Conservation (phyloP, 35 echinoderm and acorn worm species). For the Acanthaster planci region DNA sequence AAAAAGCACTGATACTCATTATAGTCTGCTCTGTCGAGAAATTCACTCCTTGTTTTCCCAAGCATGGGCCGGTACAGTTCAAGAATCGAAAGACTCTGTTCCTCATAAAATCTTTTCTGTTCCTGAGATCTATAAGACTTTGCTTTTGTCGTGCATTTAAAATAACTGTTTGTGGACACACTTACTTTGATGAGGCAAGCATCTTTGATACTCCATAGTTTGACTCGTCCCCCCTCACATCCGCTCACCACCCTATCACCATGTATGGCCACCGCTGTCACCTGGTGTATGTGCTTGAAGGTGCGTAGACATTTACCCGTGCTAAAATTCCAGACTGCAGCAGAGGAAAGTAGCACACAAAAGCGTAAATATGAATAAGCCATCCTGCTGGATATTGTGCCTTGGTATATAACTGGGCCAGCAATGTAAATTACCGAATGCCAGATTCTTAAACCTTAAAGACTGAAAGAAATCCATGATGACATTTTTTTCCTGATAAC, state of each 20-base stretch:
- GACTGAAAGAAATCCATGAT: too few species aligned
- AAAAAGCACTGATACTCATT: too few species aligned
- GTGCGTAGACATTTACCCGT: constrained; percentile 90
- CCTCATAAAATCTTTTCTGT: too few species aligned
- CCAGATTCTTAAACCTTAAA: too few species aligned
- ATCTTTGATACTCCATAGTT: constrained; percentile 87
- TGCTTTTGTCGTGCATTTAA: too few species aligned
- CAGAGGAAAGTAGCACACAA: constrained; percentile 25
- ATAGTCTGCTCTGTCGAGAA: too few species aligned
- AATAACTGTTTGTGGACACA: neutral
- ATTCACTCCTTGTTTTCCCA: too few species aligned
- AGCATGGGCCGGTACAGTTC: too few species aligned
- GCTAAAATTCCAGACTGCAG: constrained; percentile 88
- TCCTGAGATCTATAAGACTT: too few species aligned
- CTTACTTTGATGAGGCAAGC: constrained; percentile 93
- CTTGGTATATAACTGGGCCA: neutral
- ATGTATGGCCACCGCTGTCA: constrained; percentile 71
- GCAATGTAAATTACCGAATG: neutral
- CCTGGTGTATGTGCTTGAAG: constrained; percentile 87
- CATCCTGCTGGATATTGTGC: neutral
- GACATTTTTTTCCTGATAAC: too few species aligned
- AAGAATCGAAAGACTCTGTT: too few species aligned
- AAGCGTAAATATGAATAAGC: constrained; percentile 1
- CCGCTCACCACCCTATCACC: constrained; percentile 91
- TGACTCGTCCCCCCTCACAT: constrained; percentile 92